phyloP scores from a whole-genome alignment of 2,113 vertebrate genomes.

The Sterrhoptilus dennistouni region DNA sequence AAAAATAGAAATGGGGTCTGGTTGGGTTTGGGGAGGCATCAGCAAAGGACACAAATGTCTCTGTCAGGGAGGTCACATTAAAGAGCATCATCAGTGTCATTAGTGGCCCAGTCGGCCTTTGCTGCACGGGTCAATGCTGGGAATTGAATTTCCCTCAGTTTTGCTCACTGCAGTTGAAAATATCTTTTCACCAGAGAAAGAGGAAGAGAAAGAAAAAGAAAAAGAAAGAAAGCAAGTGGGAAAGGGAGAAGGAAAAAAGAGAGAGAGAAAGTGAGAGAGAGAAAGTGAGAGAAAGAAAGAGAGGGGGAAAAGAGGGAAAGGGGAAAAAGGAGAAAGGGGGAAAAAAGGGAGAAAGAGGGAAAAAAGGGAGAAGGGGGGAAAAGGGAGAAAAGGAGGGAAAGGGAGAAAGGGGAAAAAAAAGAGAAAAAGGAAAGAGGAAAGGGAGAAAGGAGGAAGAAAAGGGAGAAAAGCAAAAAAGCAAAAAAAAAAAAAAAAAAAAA shows the following conservation, averaged over 20 bases:
- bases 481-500: fast-evolving
- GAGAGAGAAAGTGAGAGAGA: too few relatives aligned
- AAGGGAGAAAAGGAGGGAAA: too few relatives aligned
- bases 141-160: not conserved
- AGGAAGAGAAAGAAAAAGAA: not conserved
- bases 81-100: not conserved
- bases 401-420: too few relatives aligned
- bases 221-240: not conserved
- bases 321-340: fast-evolving
- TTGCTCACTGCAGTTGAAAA: not conserved
- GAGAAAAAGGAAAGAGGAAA: too few relatives aligned
- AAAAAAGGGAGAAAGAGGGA: fast-evolving
- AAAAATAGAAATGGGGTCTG: not conserved
- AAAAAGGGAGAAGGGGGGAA: fast-evolving
- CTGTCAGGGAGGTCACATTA: not conserved
- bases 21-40: not conserved
- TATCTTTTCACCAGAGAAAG: not conserved
- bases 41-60: not conserved
- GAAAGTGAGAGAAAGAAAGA: fast-evolving
- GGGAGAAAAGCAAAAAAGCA: fast-evolving
- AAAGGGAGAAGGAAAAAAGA: too few relatives aligned
- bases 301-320: fast-evolving
- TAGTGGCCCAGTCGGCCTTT: not conserved
- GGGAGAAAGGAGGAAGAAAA: too few relatives aligned
- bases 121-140: not conserved